Percentiles rank a stretch among this genome's conserved stretches.
These are phyloP conservation scores for Diadophis punctatus DNA, from an alignment of 2,113 vertebrate species.

Conservation along the genomic window DNA sequence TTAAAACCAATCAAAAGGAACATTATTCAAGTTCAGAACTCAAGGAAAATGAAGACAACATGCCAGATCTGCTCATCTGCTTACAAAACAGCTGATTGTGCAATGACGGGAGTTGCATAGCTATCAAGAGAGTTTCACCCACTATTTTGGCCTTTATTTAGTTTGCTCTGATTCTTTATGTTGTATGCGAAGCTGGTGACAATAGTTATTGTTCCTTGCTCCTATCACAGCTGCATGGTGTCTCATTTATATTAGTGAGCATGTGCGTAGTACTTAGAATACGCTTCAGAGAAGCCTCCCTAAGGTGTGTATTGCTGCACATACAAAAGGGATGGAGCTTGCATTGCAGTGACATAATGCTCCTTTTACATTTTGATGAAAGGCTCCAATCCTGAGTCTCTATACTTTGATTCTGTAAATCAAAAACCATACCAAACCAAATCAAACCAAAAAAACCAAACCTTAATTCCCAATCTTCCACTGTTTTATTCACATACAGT, in stretches of 20 bases:
- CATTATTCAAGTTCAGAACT: not conserved
- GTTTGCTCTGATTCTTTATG: not conserved
- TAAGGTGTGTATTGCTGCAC: not conserved
- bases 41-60: not conserved
- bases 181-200: not conserved
- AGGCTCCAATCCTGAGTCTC: not conserved
- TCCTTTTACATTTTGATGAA: not conserved
- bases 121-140: not conserved
- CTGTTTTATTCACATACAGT: not conserved
- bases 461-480: not conserved
- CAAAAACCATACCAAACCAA: not conserved
- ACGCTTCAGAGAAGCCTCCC: not conserved
- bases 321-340: not conserved
- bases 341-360: not conserved
- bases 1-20: not conserved
- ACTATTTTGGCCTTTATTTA: not conserved
- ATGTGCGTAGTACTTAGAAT: not conserved
- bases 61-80: not conserved
- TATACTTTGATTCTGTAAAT: not conserved
- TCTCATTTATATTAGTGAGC: not conserved
- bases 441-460: too few relatives aligned
- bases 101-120: not conserved
- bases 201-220: not conserved
- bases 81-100: not conserved
- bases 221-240: not conserved